A percentile compares a stretch with the other conserved stretches of the same genome.
Evolutionary conservation across 2,888 invertebrate genomes (phyloP).

Genomic region (Xiphydria camelus): DNA sequence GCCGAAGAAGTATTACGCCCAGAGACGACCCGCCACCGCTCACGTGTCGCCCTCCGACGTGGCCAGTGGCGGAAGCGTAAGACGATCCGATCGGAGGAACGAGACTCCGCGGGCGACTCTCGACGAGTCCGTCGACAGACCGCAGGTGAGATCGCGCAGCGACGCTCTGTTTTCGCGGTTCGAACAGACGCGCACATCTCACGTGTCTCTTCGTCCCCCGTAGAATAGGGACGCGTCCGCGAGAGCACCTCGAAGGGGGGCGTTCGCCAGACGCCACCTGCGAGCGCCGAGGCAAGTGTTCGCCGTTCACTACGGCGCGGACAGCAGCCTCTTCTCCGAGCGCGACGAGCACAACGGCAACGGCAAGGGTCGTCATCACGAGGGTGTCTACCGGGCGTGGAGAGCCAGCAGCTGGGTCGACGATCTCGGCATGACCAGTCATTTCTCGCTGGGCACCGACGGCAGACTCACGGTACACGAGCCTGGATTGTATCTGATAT

Average conservation of each 20-base stretch:
- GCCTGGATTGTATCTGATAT: slow-evolving; percentile 75
- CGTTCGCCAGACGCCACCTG: slow-evolving; percentile 34
- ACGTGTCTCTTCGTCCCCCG: neutral
- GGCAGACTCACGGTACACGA: slow-evolving; percentile 72
- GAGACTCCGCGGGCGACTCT: too few relatives aligned
- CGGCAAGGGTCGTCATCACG: slow-evolving; percentile 67
- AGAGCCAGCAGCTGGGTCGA: slow-evolving; percentile 67
- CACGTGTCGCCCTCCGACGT: too few relatives aligned
- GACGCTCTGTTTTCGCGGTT: too few relatives aligned
- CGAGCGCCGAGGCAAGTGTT: slow-evolving; percentile 34
- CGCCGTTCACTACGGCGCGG: slow-evolving; percentile 46
- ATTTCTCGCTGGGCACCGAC: slow-evolving; percentile 63
- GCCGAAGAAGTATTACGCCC: slow-evolving; percentile 36
- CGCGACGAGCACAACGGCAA: slow-evolving; percentile 62
- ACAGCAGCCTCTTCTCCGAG: slow-evolving; percentile 34
- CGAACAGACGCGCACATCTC: too few relatives aligned
- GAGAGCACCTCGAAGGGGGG: slow-evolving; percentile 20
- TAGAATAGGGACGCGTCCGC: too few relatives aligned
- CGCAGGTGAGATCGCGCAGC: too few relatives aligned
- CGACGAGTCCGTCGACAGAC: too few relatives aligned
- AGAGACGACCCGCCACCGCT: slow-evolving; percentile 6
- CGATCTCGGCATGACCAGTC: slow-evolving; percentile 64
- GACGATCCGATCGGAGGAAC: too few relatives aligned
- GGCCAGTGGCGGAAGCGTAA: too few relatives aligned
- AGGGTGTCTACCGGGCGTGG: slow-evolving; percentile 70